Percentiles rank a stretch among this genome's conserved stretches.
Conservation (phyloP, 1,140 invertebrate genomes). For the Bemisia tabaci region DNA sequence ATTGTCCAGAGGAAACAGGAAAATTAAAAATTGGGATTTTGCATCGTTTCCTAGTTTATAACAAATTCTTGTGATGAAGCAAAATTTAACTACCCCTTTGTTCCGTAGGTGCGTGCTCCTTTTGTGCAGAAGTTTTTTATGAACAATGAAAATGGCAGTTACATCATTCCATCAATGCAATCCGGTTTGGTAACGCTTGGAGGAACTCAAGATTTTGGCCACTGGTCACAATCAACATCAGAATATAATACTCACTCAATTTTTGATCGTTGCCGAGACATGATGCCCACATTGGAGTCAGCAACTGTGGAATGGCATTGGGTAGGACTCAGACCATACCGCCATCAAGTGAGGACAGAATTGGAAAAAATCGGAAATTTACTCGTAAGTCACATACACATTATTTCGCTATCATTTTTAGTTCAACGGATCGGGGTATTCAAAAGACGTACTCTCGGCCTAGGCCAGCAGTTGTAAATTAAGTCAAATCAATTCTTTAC, state of each 20-base stretch:
- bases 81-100: too few species aligned
- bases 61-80: too few species aligned
- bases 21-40: too few species aligned
- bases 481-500: too few species aligned
- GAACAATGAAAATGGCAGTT: background rate
- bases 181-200: slow-evolving; percentile 2
- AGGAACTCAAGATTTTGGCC: background rate
- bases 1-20: too few species aligned
- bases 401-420: too few species aligned
- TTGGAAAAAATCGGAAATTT: slow-evolving; percentile 29
- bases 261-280: slow-evolving; percentile 48
- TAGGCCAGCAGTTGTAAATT: too few species aligned
- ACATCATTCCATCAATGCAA: slow-evolving; percentile 2
- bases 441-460: too few species aligned
- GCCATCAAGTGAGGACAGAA: slow-evolving; percentile 47
- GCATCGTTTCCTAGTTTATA: too few species aligned
- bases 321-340: slow-evolving; percentile 58
- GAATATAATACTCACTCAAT: slow-evolving; percentile 55
- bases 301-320: slow-evolving; percentile 42
- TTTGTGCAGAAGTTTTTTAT: background rate
- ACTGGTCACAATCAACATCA: slow-evolving; percentile 32
- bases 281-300: slow-evolving; percentile 53
- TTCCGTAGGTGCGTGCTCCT: background rate
- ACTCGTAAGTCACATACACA: too few species aligned
- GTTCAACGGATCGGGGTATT: too few species aligned